Base-by-base conservation (phyloP, 2,113 vertebrate species). In the Plecotus auritus region DNA sequence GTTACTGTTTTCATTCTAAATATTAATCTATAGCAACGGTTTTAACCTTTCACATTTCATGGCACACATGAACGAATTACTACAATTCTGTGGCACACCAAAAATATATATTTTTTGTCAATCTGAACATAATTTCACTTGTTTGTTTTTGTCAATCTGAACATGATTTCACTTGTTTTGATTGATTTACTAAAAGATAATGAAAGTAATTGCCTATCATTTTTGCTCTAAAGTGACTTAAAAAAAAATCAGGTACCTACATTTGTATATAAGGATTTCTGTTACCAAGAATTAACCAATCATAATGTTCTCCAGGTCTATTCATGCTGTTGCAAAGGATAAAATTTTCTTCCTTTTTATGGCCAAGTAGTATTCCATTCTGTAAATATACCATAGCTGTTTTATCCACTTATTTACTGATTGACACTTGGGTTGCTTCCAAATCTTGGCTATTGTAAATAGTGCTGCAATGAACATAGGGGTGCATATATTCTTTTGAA, bases 1-100 rank as follows among this genome's bases (percentile, higher is more conserved):
- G 59, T 85, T 90, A 78, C 49, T 70, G 35, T 49, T 95, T 89
- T 90, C 20, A 40, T 91, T 56, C 17, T 94, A 66, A 90, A 61
- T 67, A 80, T 72, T 61, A 81, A 89, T 61, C 59, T 93, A 30
- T 54, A 69, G 76, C 40, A 85, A 91, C 20, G 64, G 64, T n/a
- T 77, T 77, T 51, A 51, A 77, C 45, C 45, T 49, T 51, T 32
- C 45, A 32, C 74, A 51, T 51, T 47, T 77, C 45, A 51, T 20
- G 30, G 30, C 47, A 77, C 47, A 77, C 45, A 77, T n/a, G 49
- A 32, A n/a, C 9, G 6, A n/a, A 77, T 77, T 49, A 22, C 30
- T n/a, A 77, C 49, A 77, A 77, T 77, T 51, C 17, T 51, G 47
- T 2, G 2, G 47, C 9, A 51, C 45, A 51, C 18, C 74, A 77